Conservation (phyloP, 2,888 invertebrate genomes). For the Melanargia galathea region DNA sequence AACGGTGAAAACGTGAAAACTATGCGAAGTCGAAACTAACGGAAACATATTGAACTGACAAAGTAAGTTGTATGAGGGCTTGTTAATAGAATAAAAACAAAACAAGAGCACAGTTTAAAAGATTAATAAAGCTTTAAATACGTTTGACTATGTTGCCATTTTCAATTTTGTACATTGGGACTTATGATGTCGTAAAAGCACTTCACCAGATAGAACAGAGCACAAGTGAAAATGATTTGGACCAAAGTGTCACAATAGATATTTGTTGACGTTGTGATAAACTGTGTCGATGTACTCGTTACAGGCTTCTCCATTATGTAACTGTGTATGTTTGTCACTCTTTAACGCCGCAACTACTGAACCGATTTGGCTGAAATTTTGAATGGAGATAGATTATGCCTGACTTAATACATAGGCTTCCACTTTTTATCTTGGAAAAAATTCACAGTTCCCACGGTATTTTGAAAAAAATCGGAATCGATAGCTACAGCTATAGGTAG, state of each 20-base stretch:
- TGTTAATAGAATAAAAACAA: background rate
- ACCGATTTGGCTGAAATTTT: no score
- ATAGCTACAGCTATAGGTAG: no score
- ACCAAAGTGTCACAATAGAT: conserved; percentile 50
- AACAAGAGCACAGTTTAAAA: background rate
- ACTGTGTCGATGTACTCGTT: background rate
- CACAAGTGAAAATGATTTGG: conserved; percentile 57
- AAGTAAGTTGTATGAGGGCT: background rate
- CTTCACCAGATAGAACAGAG: conserved; percentile 60
- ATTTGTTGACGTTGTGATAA: conserved; percentile 10
- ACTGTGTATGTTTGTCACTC: background rate
- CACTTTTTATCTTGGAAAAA: no score
- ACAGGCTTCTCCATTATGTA: background rate
- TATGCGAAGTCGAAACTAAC: conserved; percentile 49
- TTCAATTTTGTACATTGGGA: conserved; percentile 41
- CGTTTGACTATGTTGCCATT: background rate
- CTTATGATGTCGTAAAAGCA: conserved; percentile 56
- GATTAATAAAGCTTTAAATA: background rate
- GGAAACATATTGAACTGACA: conserved; percentile 32
- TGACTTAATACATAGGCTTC: no score
- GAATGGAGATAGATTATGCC: no score
- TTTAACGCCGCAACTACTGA: no score
- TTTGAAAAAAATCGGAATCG: no score
- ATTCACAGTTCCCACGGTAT: no score
- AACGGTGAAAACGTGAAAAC: conserved; percentile 51